A percentile compares a stretch with the other conserved stretches of the same genome.
These are phyloP conservation scores for Drosophila nr. medialis DNA, from an alignment of 2,888 invertebrate species.

Conservation along the genomic window DNA sequence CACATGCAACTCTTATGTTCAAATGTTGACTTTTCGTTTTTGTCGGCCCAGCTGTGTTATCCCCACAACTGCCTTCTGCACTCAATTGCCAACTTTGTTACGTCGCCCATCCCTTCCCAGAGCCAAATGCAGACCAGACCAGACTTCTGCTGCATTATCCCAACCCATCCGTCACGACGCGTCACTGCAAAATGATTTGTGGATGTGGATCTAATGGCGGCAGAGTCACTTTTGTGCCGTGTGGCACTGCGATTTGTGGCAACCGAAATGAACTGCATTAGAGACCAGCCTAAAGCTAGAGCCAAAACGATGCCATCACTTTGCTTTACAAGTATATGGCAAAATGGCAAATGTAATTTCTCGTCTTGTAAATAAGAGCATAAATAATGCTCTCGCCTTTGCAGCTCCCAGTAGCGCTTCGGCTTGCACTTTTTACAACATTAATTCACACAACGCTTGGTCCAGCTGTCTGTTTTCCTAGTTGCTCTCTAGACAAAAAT, in stretches of 20 bases:
- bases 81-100: constrained; percentile 53
- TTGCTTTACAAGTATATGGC: constrained; percentile 46
- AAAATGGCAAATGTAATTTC: constrained; percentile 63
- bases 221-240: constrained; percentile 47
- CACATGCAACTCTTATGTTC: constrained; percentile 9
- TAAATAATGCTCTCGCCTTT: constrained; percentile 47
- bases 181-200: constrained; percentile 75
- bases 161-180: constrained; percentile 36
- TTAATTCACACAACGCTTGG: constrained; percentile 14
- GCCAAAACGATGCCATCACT: constrained; percentile 39
- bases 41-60: constrained; percentile 12
- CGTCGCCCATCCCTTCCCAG: constrained; percentile 55
- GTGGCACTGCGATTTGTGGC: constrained; percentile 39
- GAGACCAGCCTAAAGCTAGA: constrained; percentile 26
- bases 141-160: constrained; percentile 36
- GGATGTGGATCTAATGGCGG: constrained; percentile 66
- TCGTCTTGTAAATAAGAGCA: constrained; percentile 64
- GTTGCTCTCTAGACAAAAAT: constrained; percentile 73
- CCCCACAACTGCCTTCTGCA: constrained; percentile 27
- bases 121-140: constrained; percentile 5
- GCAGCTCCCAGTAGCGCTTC: constrained; percentile 27
- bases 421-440: constrained; percentile 33
- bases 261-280: constrained; percentile 42
- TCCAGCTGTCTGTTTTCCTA: constrained; percentile 26
- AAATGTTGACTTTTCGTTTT: constrained; percentile 46